A percentile compares a stretch with the other conserved stretches of the same genome.
Evolutionary conservation across 2,888 invertebrate species (phyloP).

Genomic region (Dascillus cervinus): DNA sequence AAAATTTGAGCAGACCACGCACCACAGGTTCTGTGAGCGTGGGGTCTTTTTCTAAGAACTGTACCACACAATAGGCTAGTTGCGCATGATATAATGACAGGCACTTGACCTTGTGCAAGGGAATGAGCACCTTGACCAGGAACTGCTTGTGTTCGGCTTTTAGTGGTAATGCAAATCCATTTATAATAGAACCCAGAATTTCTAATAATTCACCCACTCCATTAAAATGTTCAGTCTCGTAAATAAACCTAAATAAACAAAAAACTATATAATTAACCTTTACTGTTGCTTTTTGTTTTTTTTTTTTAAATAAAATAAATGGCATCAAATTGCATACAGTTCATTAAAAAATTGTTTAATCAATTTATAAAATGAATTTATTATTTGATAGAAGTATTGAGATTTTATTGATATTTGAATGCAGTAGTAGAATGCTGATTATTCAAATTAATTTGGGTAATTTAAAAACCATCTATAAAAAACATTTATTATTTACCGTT

Average conservation of each 20-base stretch:
- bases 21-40: slow-evolving; percentile 92
- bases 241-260: slow-evolving; percentile 99
- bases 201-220: slow-evolving; percentile 95
- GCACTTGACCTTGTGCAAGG: slow-evolving; percentile 93
- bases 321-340: too few species aligned
- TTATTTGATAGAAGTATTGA: too few species aligned
- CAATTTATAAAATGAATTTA: too few species aligned
- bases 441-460: too few species aligned
- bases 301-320: too few species aligned
- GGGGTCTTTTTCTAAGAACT: slow-evolving; percentile 97
- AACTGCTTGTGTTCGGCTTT: slow-evolving; percentile 98
- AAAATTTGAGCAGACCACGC: slow-evolving; percentile 88
- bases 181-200: slow-evolving; percentile 97
- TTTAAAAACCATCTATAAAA: too few species aligned
- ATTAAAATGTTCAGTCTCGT: slow-evolving; percentile 97
- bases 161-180: slow-evolving; percentile 95
- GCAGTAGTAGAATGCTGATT: too few species aligned
- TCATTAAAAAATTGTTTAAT: too few species aligned
- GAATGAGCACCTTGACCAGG: slow-evolving; percentile 87
- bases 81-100: slow-evolving; percentile 96
- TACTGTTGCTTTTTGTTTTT: too few species aligned
- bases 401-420: too few species aligned
- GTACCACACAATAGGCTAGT: slow-evolving; percentile 97
- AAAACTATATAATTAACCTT: too few species aligned
- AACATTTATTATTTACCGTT: too few species aligned